Percentiles rank a stretch among this genome's conserved stretches.
These are phyloP conservation scores for Centroberyx gerrardi DNA, from an alignment of 2,797 vertebrate genomes.

Conservation along the genomic window DNA sequence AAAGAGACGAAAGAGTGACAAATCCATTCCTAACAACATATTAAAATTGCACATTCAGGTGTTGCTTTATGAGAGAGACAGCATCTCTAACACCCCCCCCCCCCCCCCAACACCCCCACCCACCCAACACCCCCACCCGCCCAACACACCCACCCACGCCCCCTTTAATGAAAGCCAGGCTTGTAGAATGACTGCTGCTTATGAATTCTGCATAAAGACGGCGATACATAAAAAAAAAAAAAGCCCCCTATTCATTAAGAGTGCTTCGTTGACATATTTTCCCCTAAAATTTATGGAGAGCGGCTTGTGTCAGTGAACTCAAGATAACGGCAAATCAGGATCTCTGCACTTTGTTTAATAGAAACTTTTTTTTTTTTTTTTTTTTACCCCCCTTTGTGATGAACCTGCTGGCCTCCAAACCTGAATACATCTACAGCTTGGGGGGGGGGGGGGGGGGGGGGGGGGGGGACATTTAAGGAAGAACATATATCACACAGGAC, in stretches of 20 bases:
- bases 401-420: conserved; percentile 29
- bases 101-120: background rate
- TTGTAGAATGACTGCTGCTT: conserved; percentile 65
- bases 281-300: conserved; percentile 52
- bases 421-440: background rate
- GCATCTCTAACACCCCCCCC: conserved; percentile 11
- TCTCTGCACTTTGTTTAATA: conserved; percentile 65
- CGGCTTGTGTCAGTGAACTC: conserved; percentile 55
- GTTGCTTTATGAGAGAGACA: conserved; percentile 42
- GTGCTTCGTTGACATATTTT: conserved; percentile 64
- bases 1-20: background rate
- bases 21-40: conserved; percentile 48
- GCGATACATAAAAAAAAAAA: conserved; percentile 44
- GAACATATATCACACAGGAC: background rate
- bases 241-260: conserved; percentile 47
- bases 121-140: conserved; percentile 11
- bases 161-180: conserved; percentile 53
- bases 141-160: conserved; percentile 15
- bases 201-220: conserved; percentile 67
- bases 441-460: background rate
- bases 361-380: conserved; percentile 26
- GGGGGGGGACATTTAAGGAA: background rate
- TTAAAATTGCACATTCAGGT: conserved; percentile 58
- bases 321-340: conserved; percentile 47
- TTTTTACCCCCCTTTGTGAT: conserved; percentile 19